Evolutionary conservation across 92 coral and sea anemone genomes (phyloP).

Genomic region (Muricea muricata): DNA sequence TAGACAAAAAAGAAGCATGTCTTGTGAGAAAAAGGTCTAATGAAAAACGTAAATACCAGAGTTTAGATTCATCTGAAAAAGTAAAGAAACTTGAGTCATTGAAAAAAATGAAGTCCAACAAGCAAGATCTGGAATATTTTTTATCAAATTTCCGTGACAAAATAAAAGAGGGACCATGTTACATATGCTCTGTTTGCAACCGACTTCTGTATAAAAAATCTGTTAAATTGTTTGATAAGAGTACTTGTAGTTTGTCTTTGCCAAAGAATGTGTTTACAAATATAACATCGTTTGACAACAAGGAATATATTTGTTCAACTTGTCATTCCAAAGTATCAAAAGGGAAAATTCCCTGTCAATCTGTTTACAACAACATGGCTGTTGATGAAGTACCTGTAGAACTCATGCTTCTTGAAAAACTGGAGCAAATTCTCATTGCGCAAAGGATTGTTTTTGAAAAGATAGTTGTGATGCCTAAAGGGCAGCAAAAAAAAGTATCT

Average conservation of each 20-base stretch:
- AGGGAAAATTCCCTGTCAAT: neutral
- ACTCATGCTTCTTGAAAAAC: neutral
- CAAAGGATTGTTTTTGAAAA: conserved; percentile 68
- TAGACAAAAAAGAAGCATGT: conserved; percentile 30
- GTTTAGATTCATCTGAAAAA: conserved; percentile 10
- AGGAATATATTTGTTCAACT: neutral
- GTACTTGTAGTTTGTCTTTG: neutral
- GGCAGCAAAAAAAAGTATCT: neutral
- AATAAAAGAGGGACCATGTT: too few species aligned
- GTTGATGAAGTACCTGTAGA: neutral
- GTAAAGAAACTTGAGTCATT: neutral
- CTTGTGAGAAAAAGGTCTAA: neutral
- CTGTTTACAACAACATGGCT: neutral
- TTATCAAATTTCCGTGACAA: too few species aligned
- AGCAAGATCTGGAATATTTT: too few species aligned
- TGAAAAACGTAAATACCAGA: conserved; percentile 35
- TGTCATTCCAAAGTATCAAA: neutral
- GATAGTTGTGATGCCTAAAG: conserved; percentile 55
- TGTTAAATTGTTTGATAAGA: neutral
- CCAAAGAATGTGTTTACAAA: neutral
- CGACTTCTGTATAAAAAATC: neutral
- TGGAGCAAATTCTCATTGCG: neutral
- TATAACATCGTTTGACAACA: neutral
- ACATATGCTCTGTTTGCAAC: too few species aligned
- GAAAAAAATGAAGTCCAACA: too few species aligned